These are phyloP conservation scores for Xestia rhomboidea DNA, from an alignment of 2,888 invertebrate species.

Conservation along the genomic window DNA sequence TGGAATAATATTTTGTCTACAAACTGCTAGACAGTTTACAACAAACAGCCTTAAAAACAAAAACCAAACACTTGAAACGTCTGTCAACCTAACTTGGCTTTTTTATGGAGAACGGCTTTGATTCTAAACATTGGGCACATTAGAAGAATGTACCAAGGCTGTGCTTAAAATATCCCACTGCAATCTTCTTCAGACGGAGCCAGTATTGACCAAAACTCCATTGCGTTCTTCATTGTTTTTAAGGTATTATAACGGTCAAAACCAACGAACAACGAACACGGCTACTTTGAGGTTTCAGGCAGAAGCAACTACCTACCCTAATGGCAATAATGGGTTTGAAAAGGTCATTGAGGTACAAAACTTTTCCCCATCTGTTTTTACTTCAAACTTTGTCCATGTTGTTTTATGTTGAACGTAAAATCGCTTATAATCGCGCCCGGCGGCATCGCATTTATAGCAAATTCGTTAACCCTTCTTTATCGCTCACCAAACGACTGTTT, in stretches of 20 bases:
- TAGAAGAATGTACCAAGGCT: background rate
- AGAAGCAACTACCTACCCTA: background rate
- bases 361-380: constrained; percentile 31
- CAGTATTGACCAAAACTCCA: background rate
- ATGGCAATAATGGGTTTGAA: background rate
- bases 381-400: constrained; percentile 42
- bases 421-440: constrained; percentile 71
- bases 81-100: too few species aligned
- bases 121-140: background rate
- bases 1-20: background rate
- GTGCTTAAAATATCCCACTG: background rate
- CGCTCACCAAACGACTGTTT: constrained; percentile 59
- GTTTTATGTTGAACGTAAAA: constrained; percentile 75
- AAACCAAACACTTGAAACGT: too few species aligned
- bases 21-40: background rate
- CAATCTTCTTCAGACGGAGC: background rate
- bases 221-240: background rate
- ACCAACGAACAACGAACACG: background rate
- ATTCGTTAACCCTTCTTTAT: constrained; percentile 70
- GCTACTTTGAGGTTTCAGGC: background rate
- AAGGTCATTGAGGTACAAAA: constrained; percentile 21
- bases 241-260: background rate
- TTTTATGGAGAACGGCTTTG: too few species aligned
- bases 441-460: constrained; percentile 65
- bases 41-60: background rate